Evolutionary conservation across 2,888 invertebrate genomes (phyloP).

Genomic region (Sminthurinus aureus): DNA sequence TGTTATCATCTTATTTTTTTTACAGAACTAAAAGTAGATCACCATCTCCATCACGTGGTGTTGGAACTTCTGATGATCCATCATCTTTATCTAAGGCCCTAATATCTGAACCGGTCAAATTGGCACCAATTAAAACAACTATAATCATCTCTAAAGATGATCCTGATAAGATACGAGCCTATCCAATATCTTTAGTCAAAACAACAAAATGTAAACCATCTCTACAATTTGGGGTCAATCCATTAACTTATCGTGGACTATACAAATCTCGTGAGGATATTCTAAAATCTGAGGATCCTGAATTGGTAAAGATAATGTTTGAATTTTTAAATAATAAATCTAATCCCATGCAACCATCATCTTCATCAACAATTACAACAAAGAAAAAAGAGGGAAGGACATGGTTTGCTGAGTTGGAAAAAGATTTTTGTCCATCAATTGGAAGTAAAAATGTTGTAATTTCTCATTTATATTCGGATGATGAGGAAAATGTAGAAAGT

Average conservation of each 20-base stretch:
- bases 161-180: constrained; percentile 7
- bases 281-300: constrained; percentile 51
- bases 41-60: constrained; percentile 11
- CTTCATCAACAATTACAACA: not conserved
- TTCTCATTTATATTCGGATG: constrained; percentile 59
- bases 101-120: constrained; percentile 4
- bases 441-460: constrained; percentile 56
- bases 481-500: constrained; percentile 48
- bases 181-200: constrained; percentile 40
- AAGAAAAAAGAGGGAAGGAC: constrained; percentile 45
- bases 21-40: constrained; percentile 17
- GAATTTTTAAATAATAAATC: constrained; percentile 35
- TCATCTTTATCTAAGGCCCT: constrained; percentile 1
- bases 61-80: not conserved
- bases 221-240: constrained; percentile 51
- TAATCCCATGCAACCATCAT: not conserved
- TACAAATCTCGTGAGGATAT: constrained; percentile 56
- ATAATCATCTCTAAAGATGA: constrained; percentile 2
- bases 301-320: constrained; percentile 51
- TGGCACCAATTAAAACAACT: constrained; percentile 13
- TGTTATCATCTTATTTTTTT: not conserved
- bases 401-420: constrained; percentile 56
- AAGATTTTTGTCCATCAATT: constrained; percentile 53
- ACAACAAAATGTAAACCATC: constrained; percentile 48
- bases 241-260: constrained; percentile 51